These are phyloP conservation scores for Phyllostomus hastatus DNA, from an alignment of 2,113 vertebrate genomes.

Conservation along the genomic window DNA sequence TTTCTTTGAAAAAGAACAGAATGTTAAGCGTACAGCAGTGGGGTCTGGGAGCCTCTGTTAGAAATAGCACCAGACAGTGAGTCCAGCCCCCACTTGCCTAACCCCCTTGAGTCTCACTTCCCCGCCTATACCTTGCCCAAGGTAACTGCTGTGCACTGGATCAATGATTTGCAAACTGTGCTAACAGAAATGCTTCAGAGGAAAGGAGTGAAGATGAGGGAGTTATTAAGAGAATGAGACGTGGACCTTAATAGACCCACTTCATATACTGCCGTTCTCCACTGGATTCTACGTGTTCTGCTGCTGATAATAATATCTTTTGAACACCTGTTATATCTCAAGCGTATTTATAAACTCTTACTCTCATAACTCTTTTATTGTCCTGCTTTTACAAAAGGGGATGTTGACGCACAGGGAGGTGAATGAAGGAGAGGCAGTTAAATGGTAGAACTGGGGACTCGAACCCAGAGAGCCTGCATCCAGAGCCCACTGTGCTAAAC, in stretches of 20 bases:
- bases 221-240: neutral
- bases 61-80: neutral
- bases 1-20: neutral
- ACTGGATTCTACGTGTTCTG: neutral
- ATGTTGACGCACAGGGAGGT: neutral
- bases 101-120: neutral
- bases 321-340: neutral
- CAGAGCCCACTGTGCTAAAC: neutral
- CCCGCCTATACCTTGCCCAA: neutral
- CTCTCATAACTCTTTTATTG: neutral
- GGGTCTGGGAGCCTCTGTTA: neutral
- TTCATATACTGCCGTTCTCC: neutral
- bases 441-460: neutral
- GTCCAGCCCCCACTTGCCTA: neutral
- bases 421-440: neutral
- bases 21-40: neutral
- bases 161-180: neutral
- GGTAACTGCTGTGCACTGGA: neutral
- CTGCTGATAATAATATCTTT: rapidly evolving
- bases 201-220: neutral
- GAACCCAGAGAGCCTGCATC: neutral
- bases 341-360: neutral
- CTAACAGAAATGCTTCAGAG: neutral
- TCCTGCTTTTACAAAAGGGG: neutral
- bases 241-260: no score